Evolutionary conservation across 2,113 vertebrate species (phyloP).

Genomic region (Thomomys bottae): DNA sequence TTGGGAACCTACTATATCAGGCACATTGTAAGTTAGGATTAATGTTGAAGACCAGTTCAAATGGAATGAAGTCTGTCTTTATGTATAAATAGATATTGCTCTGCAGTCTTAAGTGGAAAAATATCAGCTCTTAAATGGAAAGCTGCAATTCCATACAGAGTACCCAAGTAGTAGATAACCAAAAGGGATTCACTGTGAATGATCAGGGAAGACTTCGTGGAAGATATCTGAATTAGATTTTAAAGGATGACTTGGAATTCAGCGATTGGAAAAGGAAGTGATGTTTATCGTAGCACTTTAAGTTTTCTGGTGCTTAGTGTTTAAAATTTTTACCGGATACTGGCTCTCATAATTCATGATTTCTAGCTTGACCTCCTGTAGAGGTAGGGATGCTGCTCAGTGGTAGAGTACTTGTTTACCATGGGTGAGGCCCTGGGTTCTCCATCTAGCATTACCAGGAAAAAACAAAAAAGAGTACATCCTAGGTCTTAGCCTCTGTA

Average conservation of each 20-base stretch:
- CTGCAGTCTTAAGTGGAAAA: neutral
- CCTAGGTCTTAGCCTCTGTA: neutral
- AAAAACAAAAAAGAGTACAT: neutral
- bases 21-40: neutral
- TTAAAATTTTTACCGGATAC: neutral
- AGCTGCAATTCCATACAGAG: neutral
- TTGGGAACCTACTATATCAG: neutral
- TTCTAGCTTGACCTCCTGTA: neutral
- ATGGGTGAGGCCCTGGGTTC: neutral
- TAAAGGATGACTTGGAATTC: constrained; percentile 32
- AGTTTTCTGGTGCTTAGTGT: neutral
- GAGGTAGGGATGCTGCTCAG: too few relatives aligned
- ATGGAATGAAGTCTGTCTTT: constrained; percentile 14
- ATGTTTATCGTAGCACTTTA: neutral
- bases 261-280: neutral
- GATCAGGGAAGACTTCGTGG: neutral
- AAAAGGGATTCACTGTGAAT: neutral
- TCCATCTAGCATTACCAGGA: neutral
- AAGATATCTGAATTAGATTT: constrained; percentile 28
- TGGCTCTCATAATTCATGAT: neutral
- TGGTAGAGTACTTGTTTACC: neutral
- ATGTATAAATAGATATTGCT: constrained; percentile 2
- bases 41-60: neutral
- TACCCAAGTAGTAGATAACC: neutral
- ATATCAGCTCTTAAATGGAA: neutral